Base-by-base conservation (phyloP, 2,888 invertebrate species). In the Carabus problematicus region DNA sequence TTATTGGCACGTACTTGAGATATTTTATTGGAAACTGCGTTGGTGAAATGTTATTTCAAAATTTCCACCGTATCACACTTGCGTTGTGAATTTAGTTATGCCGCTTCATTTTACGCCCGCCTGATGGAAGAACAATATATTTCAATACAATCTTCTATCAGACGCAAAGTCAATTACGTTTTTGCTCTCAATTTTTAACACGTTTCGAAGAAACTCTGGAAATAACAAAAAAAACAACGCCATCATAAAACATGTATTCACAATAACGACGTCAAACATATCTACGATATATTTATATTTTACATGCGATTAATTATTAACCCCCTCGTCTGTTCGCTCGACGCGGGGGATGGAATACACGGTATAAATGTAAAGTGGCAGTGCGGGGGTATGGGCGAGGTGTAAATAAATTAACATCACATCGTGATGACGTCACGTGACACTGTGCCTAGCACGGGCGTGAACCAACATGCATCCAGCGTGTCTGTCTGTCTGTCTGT, bases 331-430 rank as follows among this genome's bases (percentile, higher is more conserved):
- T 42, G 42, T n/a, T n/a, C 29, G 29, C 29, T 6, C 29, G 29
- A 29, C 29, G 29, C 2, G 6, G 29, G 29, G 29, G 29, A 6
- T 29, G 29, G 6, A 29, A 29, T 6, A 29, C 29, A 29, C 29
- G 29, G 2, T 29, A 29, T 6, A 29, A 29, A 29, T 29, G 29
- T 29, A 6, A n/a, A n/a, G 3, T 29, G 29, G 29, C 6, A 6
- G 29, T 29, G 49, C 4, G 9, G 52, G 52, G 18, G n/a, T n/a
- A n/a, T n/a, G n/a, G 11, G 52, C 29, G 29, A 55, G 42, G 42
- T 45, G 64, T 64, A 64, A 64, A 64, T 64, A 56, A 64, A 64
- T 64, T 54, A 64, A 64, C 43, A 55, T 11, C 52, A 54, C 43
- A 63, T 8, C 18, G 29, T 19, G 55, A 43, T 54, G 55, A 45